Evolutionary conservation across 2,888 invertebrate species (phyloP), one percentile per base, ranked within the genome.

Genomic region (Tenthredo mesomela): DNA sequence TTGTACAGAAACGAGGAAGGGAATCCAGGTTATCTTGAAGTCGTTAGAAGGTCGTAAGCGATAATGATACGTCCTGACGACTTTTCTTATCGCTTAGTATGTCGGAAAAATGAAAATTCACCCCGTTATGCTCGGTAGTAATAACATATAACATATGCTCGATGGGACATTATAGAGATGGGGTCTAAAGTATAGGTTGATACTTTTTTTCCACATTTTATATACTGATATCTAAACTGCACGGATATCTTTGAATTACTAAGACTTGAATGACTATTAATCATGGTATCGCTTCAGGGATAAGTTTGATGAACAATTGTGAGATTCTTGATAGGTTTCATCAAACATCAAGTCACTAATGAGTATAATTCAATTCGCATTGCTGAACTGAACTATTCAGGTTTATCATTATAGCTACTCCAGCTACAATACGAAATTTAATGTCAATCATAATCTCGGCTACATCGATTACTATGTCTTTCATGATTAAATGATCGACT

Each of bases 31-130:
- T 61, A 80, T 80, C 61, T 77, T 21, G 61, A 61, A 40, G 80
- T 80, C 80, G 80, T 80, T 61, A 80, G 21, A 80, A 80, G 80
- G 58, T 58, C 80, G 61, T 80, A 80, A 61, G 58, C 80, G 80
- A 61, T 80, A 80, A 61, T 61, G 80, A 80, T 40, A 37, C 25
- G 15, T 40, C 40, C 40, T 77, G 77, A 77, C 77, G 77, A 77
- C 77, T 50, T 77, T 77, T 33, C 80, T 80, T 80, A 80, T 80
- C 80, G 54, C 73, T 5, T 10, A 40, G 40, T 12, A 12, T 33
- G 77, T 77, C 9, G 54, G 25, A n/a, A 61, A 18, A 40, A 61
- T 80, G 40, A 58, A 80, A 61, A 40, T 61, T 80, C 33, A 80
- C 58, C 21, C 58, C 61, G 58, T 37, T 61, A n/a, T 25, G 33